Evolutionary conservation across 64 coral and sea anemone species (phyloP).

Genomic region (Pocillopora verrucosa): DNA sequence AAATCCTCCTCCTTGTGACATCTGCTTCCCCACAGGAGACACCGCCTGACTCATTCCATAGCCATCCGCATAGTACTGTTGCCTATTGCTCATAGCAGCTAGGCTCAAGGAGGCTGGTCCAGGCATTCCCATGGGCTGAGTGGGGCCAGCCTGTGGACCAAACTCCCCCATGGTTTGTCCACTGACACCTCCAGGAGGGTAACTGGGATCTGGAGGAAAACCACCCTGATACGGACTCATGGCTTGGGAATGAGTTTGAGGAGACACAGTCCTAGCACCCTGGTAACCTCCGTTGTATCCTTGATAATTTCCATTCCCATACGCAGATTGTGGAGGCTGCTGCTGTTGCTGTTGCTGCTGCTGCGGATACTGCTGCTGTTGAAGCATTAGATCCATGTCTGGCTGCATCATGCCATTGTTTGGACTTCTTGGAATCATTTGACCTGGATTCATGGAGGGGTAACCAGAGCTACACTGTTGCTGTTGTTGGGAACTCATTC

Average conservation of each 20-base stretch:
- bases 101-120: constrained; percentile 45
- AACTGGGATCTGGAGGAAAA: constrained; percentile 18
- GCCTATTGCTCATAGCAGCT: constrained; percentile 30
- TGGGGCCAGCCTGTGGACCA: constrained; percentile 26
- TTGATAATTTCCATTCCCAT: constrained; percentile 45
- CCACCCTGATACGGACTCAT: constrained; percentile 43
- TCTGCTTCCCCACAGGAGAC: constrained; percentile 40
- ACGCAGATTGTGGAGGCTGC: neutral
- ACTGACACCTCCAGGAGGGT: constrained; percentile 15
- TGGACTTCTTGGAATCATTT: constrained; percentile 36
- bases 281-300: constrained; percentile 40
- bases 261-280: constrained; percentile 16
- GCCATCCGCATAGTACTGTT: constrained; percentile 52
- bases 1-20: constrained; percentile 41
- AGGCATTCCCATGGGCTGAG: constrained; percentile 5
- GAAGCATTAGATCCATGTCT: constrained; percentile 18
- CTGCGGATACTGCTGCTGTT: constrained; percentile 26
- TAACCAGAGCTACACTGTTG: constrained; percentile 16
- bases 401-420: constrained; percentile 55
- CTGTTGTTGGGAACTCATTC: constrained; percentile 34
- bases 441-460: constrained; percentile 36
- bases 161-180: constrained; percentile 27
- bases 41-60: constrained; percentile 28
- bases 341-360: neutral
- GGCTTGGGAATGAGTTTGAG: neutral